Evolutionary conservation across 2,888 invertebrate genomes (phyloP), one percentile per base, ranked within the genome.

Genomic region (Drosophila prolongata): DNA sequence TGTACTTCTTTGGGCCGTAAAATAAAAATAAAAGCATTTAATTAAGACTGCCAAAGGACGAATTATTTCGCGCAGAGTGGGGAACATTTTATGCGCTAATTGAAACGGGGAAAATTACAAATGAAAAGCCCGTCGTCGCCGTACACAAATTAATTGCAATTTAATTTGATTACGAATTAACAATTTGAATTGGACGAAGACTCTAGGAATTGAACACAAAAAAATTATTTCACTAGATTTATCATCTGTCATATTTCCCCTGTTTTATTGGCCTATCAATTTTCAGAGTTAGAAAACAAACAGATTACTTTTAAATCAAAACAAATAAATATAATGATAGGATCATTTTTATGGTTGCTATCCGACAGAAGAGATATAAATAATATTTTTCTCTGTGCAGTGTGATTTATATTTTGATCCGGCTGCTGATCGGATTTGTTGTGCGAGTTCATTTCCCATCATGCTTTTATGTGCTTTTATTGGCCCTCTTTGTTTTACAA

Each of bases 1-100:
- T 40, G 46, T 67, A 66, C 65, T 27, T 54, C 53, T 66, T 66
- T 66, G 27, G 65, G 68, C 54, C 30, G 54, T 67, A 27, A 68
- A 67, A 53, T 66, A 27, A 46, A 67, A 65, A 38, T 66, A 68
- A 67, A 42, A 35, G 35, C 66, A 67, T 66, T 65, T 67, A 66
- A 65, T 65, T 53, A 67, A 53, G 67, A 66, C 9, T 8, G 50
- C 65, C 67, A 34, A 66, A 35, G 64, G 64, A 53, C 50, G 34
- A 37, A 30, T 37, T 34, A 14, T 61, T 44, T n/a, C 6, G 60
- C 37, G 30, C 13, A 19, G 38, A 60, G 61, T 10, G 30, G 16
- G 37, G 35, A 8, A 30, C 10, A 27, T 19, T 54, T 61, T 37
- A 38, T 13, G 14, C 24, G 46, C 61, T 62, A 59, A 62, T 62